Evolutionary conservation across 2,113 vertebrate species (phyloP).

Genomic region (Anser cygnoides): DNA sequence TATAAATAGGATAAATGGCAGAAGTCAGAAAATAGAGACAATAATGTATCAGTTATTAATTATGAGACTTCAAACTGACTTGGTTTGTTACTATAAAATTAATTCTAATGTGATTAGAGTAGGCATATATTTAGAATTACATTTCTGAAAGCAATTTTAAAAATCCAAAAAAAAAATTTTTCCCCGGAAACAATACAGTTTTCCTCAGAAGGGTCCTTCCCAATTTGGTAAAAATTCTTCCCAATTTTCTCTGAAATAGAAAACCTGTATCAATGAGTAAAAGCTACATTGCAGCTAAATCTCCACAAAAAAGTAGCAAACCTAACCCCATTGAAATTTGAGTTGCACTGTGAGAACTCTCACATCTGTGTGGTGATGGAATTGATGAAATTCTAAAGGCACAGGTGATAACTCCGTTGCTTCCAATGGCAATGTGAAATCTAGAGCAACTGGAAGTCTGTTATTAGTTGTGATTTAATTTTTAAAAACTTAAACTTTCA

Average conservation of each 20-base stretch:
- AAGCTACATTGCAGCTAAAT: background rate
- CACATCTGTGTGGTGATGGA: background rate
- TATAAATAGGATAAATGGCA: background rate
- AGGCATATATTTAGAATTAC: background rate
- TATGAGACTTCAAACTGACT: background rate
- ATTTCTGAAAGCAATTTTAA: background rate
- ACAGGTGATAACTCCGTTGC: background rate
- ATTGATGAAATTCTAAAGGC: background rate
- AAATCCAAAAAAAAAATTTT: background rate
- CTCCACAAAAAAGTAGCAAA: background rate
- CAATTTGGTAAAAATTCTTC: background rate
- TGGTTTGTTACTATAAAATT: background rate
- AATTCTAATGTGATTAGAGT: background rate
- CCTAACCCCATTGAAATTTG: background rate
- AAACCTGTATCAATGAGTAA: background rate
- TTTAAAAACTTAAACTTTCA: background rate
- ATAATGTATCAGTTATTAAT: background rate
- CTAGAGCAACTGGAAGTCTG: background rate
- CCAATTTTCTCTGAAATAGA: background rate
- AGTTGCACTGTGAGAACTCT: fast-evolving
- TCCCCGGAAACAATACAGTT: background rate
- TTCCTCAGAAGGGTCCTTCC: background rate
- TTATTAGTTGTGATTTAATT: background rate
- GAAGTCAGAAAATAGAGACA: background rate
- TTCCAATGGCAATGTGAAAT: background rate